Evolutionary conservation across 2,113 vertebrate genomes (phyloP).

Genomic region (Nibea coibor): DNA sequence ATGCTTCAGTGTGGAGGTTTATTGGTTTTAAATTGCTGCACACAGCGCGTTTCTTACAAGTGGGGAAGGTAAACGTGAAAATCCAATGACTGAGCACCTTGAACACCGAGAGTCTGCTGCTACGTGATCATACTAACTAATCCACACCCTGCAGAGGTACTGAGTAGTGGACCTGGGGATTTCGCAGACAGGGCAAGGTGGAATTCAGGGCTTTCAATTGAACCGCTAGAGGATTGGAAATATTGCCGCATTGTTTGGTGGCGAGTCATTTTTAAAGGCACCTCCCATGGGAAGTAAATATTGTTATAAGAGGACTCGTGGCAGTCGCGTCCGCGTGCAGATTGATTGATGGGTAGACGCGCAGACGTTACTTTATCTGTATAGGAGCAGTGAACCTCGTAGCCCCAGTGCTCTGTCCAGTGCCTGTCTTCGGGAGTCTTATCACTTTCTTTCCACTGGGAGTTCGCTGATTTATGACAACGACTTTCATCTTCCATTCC

Average conservation of each 20-base stretch:
- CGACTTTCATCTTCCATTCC: conserved; percentile 51
- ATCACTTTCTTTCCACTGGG: conserved; percentile 40
- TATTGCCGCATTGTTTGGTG: conserved; percentile 7
- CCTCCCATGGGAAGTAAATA: not conserved
- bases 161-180: conserved; percentile 5
- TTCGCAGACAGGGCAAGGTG: conserved; percentile 16
- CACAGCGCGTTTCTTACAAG: not conserved
- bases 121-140: conserved; percentile 49
- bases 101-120: conserved; percentile 18
- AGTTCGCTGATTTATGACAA: conserved; percentile 63
- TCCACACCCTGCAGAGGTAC: conserved; percentile 36
- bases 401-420: conserved; percentile 7
- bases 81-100: conserved; percentile 32
- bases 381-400: conserved; percentile 6
- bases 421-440: conserved; percentile 37
- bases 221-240: not conserved
- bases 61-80: not conserved
- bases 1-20: not conserved
- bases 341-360: not conserved
- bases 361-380: conserved; percentile 28
- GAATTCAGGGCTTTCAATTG: not conserved
- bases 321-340: not conserved
- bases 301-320: conserved; percentile 11
- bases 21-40: conserved; percentile 26
- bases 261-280: conserved; percentile 15